Conservation (phyloP, 2,113 vertebrate genomes). For the Pteropus alecto region DNA sequence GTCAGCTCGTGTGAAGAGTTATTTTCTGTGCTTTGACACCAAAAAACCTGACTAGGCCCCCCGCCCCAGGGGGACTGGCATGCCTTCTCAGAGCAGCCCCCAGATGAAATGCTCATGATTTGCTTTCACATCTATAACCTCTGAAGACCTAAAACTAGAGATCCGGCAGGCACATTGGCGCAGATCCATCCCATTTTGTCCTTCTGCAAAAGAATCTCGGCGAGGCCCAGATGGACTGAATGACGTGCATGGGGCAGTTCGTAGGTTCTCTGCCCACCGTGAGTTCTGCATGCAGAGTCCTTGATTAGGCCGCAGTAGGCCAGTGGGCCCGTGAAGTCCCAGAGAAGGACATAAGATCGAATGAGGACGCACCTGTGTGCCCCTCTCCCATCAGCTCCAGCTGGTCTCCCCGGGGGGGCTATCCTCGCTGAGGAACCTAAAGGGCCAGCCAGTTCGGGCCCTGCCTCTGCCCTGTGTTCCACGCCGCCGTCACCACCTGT, state of each 20-base stretch:
- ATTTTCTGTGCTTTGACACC: not conserved
- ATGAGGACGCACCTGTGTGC: accelerated
- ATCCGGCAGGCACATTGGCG: accelerated
- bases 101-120: accelerated
- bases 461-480: not conserved
- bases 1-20: not conserved
- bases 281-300: not conserved
- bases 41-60: not conserved
- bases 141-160: not conserved
- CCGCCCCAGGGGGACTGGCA: not conserved
- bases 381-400: not conserved
- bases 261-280: not conserved
- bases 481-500: accelerated
- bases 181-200: not conserved
- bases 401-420: not conserved
- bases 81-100: not conserved
- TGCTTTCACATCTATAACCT: accelerated
- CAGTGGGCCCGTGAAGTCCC: accelerated
- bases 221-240: not conserved
- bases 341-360: accelerated
- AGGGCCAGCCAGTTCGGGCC: accelerated
- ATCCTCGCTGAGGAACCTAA: not conserved
- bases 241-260: not conserved
- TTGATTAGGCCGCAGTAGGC: not conserved
- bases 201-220: not conserved